phyloP scores from a whole-genome alignment of 1,140 invertebrate species.

The Drosophila tsacasi region DNA sequence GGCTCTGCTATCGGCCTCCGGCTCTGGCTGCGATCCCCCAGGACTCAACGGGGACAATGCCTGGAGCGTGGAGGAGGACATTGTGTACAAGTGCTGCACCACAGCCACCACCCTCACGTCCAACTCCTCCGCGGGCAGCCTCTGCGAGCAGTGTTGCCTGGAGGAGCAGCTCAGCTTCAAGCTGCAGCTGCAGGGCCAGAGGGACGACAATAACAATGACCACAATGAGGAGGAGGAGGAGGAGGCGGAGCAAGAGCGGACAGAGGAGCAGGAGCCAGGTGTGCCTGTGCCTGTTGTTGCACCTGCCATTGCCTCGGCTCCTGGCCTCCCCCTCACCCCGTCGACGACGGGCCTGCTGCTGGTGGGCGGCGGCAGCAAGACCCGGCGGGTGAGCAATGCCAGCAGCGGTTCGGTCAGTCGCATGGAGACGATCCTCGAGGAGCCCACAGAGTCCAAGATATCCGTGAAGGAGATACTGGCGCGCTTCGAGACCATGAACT shows the following conservation, averaged over 20 bases:
- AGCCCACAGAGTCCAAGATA: slow-evolving; percentile 90
- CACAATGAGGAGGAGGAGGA: slow-evolving; percentile 15
- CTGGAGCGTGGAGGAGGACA: slow-evolving; percentile 82
- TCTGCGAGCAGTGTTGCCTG: slow-evolving; percentile 69
- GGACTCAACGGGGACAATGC: slow-evolving; percentile 70
- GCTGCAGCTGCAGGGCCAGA: slow-evolving; percentile 56
- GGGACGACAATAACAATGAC: slow-evolving; percentile 61
- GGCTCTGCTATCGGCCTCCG: neutral
- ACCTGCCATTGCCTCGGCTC: neutral
- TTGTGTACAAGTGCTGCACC: slow-evolving; percentile 73
- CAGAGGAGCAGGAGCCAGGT: neutral
- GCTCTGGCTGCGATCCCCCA: neutral
- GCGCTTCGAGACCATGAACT: slow-evolving; percentile 90
- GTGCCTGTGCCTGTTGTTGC: neutral
- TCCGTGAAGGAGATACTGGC: slow-evolving; percentile 92
- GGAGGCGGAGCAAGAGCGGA: too few species aligned
- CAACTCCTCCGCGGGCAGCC: slow-evolving; percentile 29
- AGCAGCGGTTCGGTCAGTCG: slow-evolving; percentile 87
- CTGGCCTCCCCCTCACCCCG: neutral
- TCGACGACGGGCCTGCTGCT: slow-evolving; percentile 23
- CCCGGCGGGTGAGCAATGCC: slow-evolving; percentile 85
- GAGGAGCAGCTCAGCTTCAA: slow-evolving; percentile 70
- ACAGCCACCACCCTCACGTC: slow-evolving; percentile 24
- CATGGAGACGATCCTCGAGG: slow-evolving; percentile 93
- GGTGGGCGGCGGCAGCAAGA: slow-evolving; percentile 43